Base-by-base conservation (phyloP, 2,797 vertebrate genomes). In the Characodon lateralis region DNA sequence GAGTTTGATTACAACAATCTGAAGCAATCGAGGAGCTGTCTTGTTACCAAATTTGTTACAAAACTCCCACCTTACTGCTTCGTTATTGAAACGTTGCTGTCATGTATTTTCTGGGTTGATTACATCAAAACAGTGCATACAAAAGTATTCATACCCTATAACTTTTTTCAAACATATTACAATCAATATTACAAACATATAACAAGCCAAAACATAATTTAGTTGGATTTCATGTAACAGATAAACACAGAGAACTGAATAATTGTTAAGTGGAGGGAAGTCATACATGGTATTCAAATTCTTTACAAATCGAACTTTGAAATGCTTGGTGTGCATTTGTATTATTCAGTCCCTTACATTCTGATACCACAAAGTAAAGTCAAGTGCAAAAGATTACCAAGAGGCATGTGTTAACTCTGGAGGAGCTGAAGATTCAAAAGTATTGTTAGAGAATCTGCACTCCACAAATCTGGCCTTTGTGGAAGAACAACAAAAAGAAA, bases 1-100 rank as follows among this genome's bases (percentile, higher is more conserved):
- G 41, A 68, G 28, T 26, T n/a, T 41, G 20, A 65, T 65, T 22
- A 22, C 31, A 65, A 35, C 10, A 22, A 24, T 14, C 24, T 69
- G 24, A 46, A 14, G 10, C 39, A 69, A n/a, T 41, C 22, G 12
- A 69, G n/a, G 12, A 69, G 41, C 20, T 8, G 41, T 71, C 46
- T 61, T 51, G 18, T 61, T 65, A 71, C 43, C n/a, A n/a, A 70
- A 70, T 50, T 59, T 79, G 20, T 69, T 69, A 72, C 68, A 24
- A 59, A 53, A 74, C 26, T 74, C 55, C 28, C 78, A 74, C 55
- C 43, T 70, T 24, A 24, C n/a, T 61, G 28, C 55, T 28, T 22
- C 4, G 28, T 20, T 20, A n/a, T 28, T 48, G 39, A 63, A 22
- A 66, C 22, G 39, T 41, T 14, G 51, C 22, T 39, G 39, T 43